Conservation (phyloP, 2,797 vertebrate genomes). For the Clarias laeviceps region DNA sequence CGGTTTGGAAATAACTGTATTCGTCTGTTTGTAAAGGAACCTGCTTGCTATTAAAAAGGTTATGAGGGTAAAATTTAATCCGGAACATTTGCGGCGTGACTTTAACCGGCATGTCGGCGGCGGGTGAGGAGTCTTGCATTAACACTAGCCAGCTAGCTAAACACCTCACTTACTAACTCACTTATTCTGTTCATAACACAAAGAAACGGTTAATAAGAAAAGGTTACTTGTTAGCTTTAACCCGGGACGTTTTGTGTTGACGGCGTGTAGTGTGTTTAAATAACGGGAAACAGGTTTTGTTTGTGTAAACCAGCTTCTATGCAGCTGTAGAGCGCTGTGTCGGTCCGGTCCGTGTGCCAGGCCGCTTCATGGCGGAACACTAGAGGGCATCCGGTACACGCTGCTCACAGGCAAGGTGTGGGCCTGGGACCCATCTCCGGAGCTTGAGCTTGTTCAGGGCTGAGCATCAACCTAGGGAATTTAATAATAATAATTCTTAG, state of each 20-base stretch:
- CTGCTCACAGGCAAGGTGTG: conserved; percentile 7
- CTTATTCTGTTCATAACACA: neutral
- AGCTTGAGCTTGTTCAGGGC: neutral
- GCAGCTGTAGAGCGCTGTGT: conserved; percentile 1
- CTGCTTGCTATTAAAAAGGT: neutral
- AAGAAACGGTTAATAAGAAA: neutral
- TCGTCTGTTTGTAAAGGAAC: neutral
- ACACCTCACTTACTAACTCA: neutral
- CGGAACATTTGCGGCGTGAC: conserved; percentile 52
- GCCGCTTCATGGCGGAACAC: conserved; percentile 40
- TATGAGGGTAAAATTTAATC: neutral
- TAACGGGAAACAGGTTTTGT: neutral
- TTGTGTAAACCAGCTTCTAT: neutral
- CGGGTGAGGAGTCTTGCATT: neutral
- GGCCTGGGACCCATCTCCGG: conserved; percentile 20
- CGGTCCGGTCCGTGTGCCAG: conserved; percentile 37
- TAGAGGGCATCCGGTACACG: conserved; percentile 52
- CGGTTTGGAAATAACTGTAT: no score
- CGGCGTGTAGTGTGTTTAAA: neutral
- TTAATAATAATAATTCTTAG: neutral
- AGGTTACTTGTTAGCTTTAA: neutral
- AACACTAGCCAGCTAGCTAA: conserved; percentile 8
- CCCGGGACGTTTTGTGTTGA: neutral
- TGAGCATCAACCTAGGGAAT: neutral
- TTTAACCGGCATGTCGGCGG: conserved; percentile 50